phyloP scores from a whole-genome alignment of 2,113 vertebrate genomes.

The Phalacrocorax aristotelis region DNA sequence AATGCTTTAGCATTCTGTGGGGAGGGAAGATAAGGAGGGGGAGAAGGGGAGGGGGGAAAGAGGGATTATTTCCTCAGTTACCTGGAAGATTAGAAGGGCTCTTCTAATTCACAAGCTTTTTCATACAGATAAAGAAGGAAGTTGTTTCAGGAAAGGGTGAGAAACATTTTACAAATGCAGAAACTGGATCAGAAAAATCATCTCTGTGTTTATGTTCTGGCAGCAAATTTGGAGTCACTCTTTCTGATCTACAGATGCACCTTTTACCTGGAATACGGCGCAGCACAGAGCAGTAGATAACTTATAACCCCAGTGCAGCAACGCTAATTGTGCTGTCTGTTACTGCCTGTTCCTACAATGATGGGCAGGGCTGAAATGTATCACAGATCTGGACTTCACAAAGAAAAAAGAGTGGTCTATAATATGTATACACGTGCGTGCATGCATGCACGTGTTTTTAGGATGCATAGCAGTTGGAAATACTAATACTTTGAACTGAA shows the following conservation, averaged over 20 bases:
- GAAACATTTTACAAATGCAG: slow-evolving; percentile 54
- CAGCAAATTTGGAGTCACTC: slow-evolving; percentile 4
- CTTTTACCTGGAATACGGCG: neutral
- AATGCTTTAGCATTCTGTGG: neutral
- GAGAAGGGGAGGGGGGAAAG: neutral
- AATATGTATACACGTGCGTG: neutral
- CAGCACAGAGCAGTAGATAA: neutral
- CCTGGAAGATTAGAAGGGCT: slow-evolving; percentile 48
- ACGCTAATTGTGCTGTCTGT: neutral
- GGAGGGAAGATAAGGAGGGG: neutral
- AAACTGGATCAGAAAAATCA: slow-evolving; percentile 42
- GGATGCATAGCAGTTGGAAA: accelerated
- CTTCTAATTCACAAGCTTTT: slow-evolving; percentile 41
- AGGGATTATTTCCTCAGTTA: slow-evolving; percentile 40
- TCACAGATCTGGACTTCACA: neutral
- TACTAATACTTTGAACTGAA: neutral
- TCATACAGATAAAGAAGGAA: slow-evolving; percentile 28
- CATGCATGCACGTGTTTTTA: neutral
- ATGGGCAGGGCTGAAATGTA: neutral
- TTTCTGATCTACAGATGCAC: slow-evolving; percentile 7
- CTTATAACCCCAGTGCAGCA: neutral
- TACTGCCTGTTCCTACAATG: neutral
- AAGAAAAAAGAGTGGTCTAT: neutral
- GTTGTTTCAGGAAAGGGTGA: slow-evolving; percentile 37
- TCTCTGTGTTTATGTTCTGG: neutral